These are phyloP conservation scores for Melipona bicolor DNA, from an alignment of 2,888 invertebrate genomes.

Conservation along the genomic window DNA sequence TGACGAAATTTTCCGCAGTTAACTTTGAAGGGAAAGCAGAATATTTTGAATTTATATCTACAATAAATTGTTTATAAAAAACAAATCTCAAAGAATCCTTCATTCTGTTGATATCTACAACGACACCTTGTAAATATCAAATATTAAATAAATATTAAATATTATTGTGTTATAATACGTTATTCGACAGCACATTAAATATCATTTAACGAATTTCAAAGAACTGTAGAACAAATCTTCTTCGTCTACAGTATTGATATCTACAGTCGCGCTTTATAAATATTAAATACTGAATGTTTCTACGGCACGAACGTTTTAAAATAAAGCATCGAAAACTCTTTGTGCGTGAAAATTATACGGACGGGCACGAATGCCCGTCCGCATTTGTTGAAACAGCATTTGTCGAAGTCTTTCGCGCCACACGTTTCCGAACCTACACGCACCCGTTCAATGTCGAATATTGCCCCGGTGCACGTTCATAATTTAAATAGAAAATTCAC, in stretches of 20 bases:
- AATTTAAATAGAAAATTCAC: constrained; percentile 59
- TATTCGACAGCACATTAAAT: too few relatives aligned
- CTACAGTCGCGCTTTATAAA: background rate
- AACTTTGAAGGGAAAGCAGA: too few relatives aligned
- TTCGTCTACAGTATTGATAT: too few relatives aligned
- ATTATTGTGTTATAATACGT: too few relatives aligned
- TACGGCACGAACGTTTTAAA: constrained; percentile 10
- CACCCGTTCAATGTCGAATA: constrained; percentile 37
- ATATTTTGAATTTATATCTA: too few relatives aligned
- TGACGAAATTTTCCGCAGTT: too few relatives aligned
- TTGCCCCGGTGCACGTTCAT: constrained; percentile 18
- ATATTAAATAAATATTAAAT: too few relatives aligned
- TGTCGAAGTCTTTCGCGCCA: constrained; percentile 28
- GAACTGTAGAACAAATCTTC: background rate
- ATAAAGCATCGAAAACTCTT: constrained; percentile 11
- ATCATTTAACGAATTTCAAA: too few relatives aligned
- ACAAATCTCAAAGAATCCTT: too few relatives aligned
- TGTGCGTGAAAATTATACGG: constrained; percentile 23
- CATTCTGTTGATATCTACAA: too few relatives aligned
- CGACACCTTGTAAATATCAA: too few relatives aligned
- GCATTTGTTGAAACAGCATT: constrained; percentile 43
- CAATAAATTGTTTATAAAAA: too few relatives aligned
- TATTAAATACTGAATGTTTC: background rate
- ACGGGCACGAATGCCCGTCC: background rate
- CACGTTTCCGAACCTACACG: constrained; percentile 10